A percentile compares a stretch with the other conserved stretches of the same genome.
Conservation (phyloP, 1,140 invertebrate genomes). For the Micrasema longulum region DNA sequence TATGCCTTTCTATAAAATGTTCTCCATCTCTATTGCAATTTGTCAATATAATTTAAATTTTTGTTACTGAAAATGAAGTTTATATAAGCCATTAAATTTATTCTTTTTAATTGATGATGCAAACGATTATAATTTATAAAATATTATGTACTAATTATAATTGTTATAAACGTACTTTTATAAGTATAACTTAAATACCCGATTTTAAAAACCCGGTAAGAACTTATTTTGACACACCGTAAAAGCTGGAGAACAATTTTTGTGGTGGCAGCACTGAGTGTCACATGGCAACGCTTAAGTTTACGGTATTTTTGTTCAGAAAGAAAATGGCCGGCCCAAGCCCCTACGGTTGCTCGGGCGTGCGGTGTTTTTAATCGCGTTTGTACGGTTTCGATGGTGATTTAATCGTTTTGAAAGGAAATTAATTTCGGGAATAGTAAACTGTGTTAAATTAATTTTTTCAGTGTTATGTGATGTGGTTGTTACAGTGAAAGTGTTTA, state of each 20-base stretch:
- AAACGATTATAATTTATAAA: too few relatives aligned
- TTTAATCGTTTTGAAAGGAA: conserved; percentile 30
- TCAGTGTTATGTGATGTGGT: conserved; percentile 40
- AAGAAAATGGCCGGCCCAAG: conserved; percentile 47
- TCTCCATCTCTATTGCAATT: too few relatives aligned
- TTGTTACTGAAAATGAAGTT: too few relatives aligned
- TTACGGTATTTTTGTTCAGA: conserved; percentile 49
- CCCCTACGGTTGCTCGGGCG: conserved; percentile 35
- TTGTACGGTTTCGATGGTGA: conserved; percentile 31
- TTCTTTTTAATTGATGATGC: too few relatives aligned
- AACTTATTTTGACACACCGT: too few relatives aligned
- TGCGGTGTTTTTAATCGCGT: conserved; percentile 41
- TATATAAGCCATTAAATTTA: too few relatives aligned
- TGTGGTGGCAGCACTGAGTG: not conserved
- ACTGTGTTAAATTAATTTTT: conserved; percentile 35
- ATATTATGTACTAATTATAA: too few relatives aligned
- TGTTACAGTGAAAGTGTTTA: conserved; percentile 38
- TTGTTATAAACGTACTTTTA: too few relatives aligned
- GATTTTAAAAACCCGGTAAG: too few relatives aligned
- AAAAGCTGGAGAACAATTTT: not conserved
- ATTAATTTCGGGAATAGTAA: conserved; percentile 24
- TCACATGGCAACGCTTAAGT: conserved; percentile 35
- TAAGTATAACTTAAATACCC: too few relatives aligned
- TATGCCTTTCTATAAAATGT: too few relatives aligned
- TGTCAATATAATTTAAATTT: too few relatives aligned